These are phyloP conservation scores for Adelosebastes latens DNA, from an alignment of 2,797 vertebrate genomes.

Conservation along the genomic window DNA sequence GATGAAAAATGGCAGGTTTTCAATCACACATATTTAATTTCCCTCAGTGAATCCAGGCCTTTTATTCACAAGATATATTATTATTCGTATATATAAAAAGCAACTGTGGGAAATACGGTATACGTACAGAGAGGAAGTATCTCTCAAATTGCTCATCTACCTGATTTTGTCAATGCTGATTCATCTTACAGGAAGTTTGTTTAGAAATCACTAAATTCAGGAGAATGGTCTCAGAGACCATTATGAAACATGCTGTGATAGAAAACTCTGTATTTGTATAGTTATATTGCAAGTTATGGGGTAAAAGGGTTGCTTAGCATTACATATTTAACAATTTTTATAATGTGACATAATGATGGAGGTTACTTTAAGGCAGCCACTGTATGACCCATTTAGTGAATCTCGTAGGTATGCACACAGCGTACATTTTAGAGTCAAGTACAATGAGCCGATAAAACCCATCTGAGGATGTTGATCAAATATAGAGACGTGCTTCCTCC, in stretches of 20 bases:
- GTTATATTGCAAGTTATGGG: background rate
- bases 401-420: background rate
- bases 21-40: background rate
- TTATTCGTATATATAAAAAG: background rate
- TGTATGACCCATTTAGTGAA: constrained; percentile 27
- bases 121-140: background rate
- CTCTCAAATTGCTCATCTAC: background rate
- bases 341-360: background rate
- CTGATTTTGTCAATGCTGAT: background rate
- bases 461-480: constrained; percentile 35
- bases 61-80: background rate
- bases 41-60: background rate
- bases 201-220: background rate
- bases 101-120: background rate
- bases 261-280: background rate
- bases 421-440: background rate
- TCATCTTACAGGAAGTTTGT: constrained; percentile 1
- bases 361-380: background rate
- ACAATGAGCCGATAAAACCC: constrained; percentile 1
- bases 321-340: background rate
- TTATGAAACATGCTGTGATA: background rate
- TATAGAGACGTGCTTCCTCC: constrained; percentile 48
- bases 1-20: background rate
- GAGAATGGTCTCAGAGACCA: background rate
- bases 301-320: background rate